phyloP scores from a whole-genome alignment of 2,113 vertebrate genomes.

The Carassius carassius region DNA sequence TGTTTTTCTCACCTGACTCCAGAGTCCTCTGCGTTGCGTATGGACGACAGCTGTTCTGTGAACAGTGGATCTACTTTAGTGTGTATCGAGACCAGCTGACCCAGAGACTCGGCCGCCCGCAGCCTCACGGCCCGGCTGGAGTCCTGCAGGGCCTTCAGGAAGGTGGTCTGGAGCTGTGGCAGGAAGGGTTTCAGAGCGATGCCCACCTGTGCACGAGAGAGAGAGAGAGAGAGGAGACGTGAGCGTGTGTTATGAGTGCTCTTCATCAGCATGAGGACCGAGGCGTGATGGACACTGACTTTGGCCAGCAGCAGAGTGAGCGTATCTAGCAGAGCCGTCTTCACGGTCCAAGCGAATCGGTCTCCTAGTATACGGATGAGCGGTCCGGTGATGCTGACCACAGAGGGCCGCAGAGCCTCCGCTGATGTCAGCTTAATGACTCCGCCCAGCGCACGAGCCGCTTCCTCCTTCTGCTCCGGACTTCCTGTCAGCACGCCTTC shows the following conservation, averaged over 20 bases:
- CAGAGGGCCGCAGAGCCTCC: slow-evolving; percentile 92
- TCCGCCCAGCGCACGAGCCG: slow-evolving; percentile 90
- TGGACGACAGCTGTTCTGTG: slow-evolving; percentile 87
- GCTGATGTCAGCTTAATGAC: slow-evolving; percentile 94
- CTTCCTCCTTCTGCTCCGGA: slow-evolving; percentile 97
- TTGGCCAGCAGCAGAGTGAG: slow-evolving; percentile 92
- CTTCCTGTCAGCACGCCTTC: slow-evolving; percentile 94
- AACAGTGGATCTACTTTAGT: slow-evolving; percentile 96
- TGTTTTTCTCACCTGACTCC: slow-evolving; percentile 81
- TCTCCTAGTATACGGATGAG: slow-evolving; percentile 97
- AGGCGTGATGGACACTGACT: slow-evolving; percentile 69
- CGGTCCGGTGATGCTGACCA: slow-evolving; percentile 95
- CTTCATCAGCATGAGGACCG: neutral
- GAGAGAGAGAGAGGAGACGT: no score
- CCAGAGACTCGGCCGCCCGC: slow-evolving; percentile 89
- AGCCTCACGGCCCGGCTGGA: slow-evolving; percentile 90
- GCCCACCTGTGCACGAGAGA: slow-evolving; percentile 82
- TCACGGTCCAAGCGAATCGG: slow-evolving; percentile 92
- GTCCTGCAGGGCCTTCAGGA: slow-evolving; percentile 95
- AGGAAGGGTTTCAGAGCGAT: slow-evolving; percentile 96
- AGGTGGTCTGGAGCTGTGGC: slow-evolving; percentile 97
- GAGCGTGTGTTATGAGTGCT: neutral
- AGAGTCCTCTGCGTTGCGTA: slow-evolving; percentile 89
- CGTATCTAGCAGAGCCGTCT: slow-evolving; percentile 93
- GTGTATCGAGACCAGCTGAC: slow-evolving; percentile 94